Percentiles rank a stretch among this genome's conserved stretches.
Evolutionary conservation across 1,140 invertebrate species (phyloP).

Genomic region (Rhopalosiphum padi): DNA sequence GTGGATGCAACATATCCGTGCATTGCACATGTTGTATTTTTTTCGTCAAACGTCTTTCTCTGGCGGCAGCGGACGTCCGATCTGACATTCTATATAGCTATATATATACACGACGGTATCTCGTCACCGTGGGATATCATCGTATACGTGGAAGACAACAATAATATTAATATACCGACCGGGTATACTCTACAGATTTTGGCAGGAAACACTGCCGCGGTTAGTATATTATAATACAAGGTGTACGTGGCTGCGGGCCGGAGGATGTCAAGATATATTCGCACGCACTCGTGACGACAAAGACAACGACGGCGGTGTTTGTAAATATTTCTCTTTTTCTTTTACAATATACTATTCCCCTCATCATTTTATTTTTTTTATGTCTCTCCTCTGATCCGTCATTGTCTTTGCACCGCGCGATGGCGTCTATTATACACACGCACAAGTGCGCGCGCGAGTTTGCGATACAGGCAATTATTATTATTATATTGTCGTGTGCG

Average conservation of each 20-base stretch:
- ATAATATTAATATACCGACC: not conserved
- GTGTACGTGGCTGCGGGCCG: constrained; percentile 22
- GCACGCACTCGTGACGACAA: constrained; percentile 16
- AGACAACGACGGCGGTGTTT: not conserved
- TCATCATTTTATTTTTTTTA: not conserved
- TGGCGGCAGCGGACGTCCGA: not conserved
- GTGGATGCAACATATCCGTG: too few species aligned
- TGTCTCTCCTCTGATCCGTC: constrained; percentile 2
- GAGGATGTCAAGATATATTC: constrained; percentile 24
- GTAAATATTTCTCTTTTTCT: not conserved
- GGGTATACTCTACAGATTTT: not conserved
- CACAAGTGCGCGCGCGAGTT: not conserved
- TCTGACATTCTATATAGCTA: not conserved
- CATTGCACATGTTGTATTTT: not conserved
- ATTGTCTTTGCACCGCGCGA: constrained; percentile 18
- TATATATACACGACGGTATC: too few species aligned
- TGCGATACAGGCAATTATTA: constrained; percentile 40
- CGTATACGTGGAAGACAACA: not conserved
- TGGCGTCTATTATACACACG: constrained; percentile 18
- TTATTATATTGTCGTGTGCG: not conserved
- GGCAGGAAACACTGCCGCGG: not conserved
- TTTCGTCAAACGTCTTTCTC: not conserved
- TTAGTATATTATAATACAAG: not conserved
- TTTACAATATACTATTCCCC: not conserved
- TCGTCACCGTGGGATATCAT: not conserved